Conservation (phyloP, 2,888 invertebrate species). For the Lamproptera curius region DNA sequence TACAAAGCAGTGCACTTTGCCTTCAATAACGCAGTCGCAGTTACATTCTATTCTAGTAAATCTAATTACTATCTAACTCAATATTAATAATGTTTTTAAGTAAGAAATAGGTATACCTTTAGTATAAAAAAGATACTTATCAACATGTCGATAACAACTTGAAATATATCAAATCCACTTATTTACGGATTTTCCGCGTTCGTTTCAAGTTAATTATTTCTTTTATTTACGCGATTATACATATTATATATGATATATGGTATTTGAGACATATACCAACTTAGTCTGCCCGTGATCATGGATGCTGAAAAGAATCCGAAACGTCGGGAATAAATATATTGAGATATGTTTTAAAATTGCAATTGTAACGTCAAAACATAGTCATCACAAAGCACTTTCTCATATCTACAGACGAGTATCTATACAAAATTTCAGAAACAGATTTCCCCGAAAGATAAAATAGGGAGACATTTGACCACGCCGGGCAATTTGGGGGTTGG, state of each 20-base stretch:
- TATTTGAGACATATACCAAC: neutral
- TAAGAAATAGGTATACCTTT: no score
- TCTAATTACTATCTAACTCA: no score
- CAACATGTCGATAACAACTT: no score
- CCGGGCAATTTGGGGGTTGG: neutral
- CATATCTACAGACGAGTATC: neutral
- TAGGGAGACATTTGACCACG: neutral
- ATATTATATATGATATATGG: neutral
- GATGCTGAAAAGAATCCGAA: no score
- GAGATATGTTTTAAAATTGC: no score
- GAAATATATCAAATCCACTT: no score
- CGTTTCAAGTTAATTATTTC: neutral
- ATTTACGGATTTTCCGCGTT: neutral
- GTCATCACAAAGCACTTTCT: neutral
- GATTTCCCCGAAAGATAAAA: neutral
- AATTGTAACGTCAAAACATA: neutral
- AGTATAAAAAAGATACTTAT: no score
- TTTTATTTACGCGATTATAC: no score
- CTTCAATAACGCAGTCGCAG: slow-evolving; percentile 24
- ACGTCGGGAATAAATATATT: neutral
- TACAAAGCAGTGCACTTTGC: slow-evolving; percentile 33
- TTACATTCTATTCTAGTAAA: neutral
- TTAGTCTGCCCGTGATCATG: no score
- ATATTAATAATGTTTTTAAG: no score
- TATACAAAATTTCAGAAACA: neutral